phyloP scores from a whole-genome alignment of 2,797 vertebrate species.

The Hemibagrus guttatus region DNA sequence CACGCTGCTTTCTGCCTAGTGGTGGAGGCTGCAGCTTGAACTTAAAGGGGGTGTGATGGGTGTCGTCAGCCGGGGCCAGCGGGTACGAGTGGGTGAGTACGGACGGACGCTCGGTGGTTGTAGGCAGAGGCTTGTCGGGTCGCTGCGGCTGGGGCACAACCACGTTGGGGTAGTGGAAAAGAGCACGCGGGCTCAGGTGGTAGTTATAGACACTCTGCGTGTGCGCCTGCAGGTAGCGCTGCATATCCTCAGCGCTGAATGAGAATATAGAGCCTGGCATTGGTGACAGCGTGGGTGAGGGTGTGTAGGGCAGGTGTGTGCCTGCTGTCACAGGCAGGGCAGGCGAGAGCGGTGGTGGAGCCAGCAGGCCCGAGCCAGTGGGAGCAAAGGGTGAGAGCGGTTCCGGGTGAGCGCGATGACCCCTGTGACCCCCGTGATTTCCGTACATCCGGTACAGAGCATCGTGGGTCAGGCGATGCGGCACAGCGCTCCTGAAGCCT shows the following conservation, averaged over 20 bases:
- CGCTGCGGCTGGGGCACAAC: conserved; percentile 87
- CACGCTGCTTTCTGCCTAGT: conserved; percentile 81
- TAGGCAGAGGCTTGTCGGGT: conserved; percentile 63
- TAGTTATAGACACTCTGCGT: conserved; percentile 93
- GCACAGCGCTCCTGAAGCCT: conserved; percentile 69
- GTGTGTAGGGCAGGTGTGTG: conserved; percentile 86
- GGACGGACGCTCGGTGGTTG: conserved; percentile 47
- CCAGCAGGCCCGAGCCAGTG: conserved; percentile 72
- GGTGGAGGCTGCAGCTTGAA: conserved; percentile 93
- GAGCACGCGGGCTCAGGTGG: conserved; percentile 89
- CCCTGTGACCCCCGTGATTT: conserved; percentile 60
- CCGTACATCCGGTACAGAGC: conserved; percentile 85
- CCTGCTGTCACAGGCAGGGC: conserved; percentile 88
- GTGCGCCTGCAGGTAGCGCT: conserved; percentile 91
- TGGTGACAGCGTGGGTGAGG: conserved; percentile 86
- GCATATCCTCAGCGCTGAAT: conserved; percentile 94
- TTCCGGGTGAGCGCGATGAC: conserved; percentile 82
- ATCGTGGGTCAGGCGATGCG: conserved; percentile 83
- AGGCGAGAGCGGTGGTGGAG: conserved; percentile 86
- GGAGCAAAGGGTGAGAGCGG: conserved; percentile 88
- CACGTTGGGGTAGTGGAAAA: conserved; percentile 89
- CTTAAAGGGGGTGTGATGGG: conserved; percentile 83
- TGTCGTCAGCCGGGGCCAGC: conserved; percentile 71
- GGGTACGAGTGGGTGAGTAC: conserved; percentile 59
- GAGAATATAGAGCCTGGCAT: conserved; percentile 92